phyloP scores from a whole-genome alignment of 1,140 invertebrate genomes.

The Hylaeus volcanicus region DNA sequence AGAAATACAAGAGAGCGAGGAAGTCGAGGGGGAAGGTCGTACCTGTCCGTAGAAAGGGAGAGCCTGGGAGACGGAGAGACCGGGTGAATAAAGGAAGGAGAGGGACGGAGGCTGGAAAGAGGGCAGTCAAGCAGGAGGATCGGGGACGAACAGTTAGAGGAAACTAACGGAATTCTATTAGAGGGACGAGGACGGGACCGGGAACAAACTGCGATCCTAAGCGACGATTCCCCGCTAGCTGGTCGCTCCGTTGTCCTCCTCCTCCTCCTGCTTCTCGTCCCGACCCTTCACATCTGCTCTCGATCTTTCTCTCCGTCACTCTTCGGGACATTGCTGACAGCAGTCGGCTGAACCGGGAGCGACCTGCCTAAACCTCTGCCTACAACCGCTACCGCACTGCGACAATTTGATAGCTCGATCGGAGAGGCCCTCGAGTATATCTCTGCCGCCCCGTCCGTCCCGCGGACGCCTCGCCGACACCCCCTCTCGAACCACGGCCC shows the following conservation, averaged over 20 bases:
- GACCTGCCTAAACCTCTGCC: conserved; percentile 63
- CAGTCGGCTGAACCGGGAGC: conserved; percentile 41
- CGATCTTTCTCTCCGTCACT: conserved; percentile 51
- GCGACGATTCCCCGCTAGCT: conserved; percentile 60
- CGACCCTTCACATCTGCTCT: conserved; percentile 37
- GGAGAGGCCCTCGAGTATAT: conserved; percentile 47
- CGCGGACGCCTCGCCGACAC: neutral
- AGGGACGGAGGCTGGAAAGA: neutral
- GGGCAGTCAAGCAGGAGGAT: conserved; percentile 7
- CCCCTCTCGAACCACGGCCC: too few species aligned
- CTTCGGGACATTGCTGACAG: conserved; percentile 59
- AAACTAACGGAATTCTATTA: conserved; percentile 35
- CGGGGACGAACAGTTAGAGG: conserved; percentile 42
- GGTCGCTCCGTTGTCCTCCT: conserved; percentile 26
- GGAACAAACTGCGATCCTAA: conserved; percentile 61
- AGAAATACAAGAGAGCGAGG: conserved; percentile 35
- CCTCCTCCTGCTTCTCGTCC: neutral
- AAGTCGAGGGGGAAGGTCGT: conserved; percentile 29
- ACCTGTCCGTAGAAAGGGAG: conserved; percentile 37
- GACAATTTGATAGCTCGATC: conserved; percentile 74
- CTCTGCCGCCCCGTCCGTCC: conserved; percentile 21
- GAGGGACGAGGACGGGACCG: conserved; percentile 29
- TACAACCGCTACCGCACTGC: conserved; percentile 72
- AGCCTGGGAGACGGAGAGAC: neutral
- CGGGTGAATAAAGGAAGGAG: too few species aligned